phyloP scores from a whole-genome alignment of 2,797 vertebrate genomes.

The Enteromius mattozi region DNA sequence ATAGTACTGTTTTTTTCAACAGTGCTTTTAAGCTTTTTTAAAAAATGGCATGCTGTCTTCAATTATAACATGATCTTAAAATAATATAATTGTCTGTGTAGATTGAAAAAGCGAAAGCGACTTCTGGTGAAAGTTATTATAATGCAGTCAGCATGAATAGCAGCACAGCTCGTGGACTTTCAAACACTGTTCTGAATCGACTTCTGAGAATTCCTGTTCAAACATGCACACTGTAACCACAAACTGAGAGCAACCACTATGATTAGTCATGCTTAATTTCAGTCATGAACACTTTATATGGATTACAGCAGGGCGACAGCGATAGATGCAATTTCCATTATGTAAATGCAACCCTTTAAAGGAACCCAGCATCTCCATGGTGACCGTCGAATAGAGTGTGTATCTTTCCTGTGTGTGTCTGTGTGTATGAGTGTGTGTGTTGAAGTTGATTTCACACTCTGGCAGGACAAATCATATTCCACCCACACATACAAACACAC shows the following conservation, averaged over 20 bases:
- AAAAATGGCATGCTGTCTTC: not conserved
- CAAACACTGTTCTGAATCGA: conserved; percentile 25
- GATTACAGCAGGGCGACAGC: conserved; percentile 32
- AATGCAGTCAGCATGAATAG: conserved; percentile 19
- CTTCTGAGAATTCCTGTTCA: conserved; percentile 24
- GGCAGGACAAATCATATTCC: conserved; percentile 60
- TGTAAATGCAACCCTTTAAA: conserved; percentile 58
- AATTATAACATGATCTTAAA: not conserved
- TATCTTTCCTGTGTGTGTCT: conserved; percentile 40
- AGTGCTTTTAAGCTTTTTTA: not conserved
- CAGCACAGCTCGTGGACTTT: conserved; percentile 29
- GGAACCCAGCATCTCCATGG: conserved; percentile 57
- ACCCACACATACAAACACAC: conserved; percentile 46
- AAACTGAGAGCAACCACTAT: conserved; percentile 7
- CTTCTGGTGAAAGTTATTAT: not conserved
- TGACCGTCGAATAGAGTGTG: conserved; percentile 50
- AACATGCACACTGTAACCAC: conserved; percentile 15
- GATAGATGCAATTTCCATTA: conserved; percentile 55
- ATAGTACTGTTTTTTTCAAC: not conserved
- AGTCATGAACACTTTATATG: conserved; percentile 43
- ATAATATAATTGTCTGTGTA: not conserved
- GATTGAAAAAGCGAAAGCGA: conserved; percentile 3
- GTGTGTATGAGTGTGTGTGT: conserved; percentile 15
- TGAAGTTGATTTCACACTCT: conserved; percentile 55
- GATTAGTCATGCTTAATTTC: conserved; percentile 43